Base-by-base conservation (phyloP, 2,797 vertebrate genomes). In the Mormyrus hasselquistii region DNA sequence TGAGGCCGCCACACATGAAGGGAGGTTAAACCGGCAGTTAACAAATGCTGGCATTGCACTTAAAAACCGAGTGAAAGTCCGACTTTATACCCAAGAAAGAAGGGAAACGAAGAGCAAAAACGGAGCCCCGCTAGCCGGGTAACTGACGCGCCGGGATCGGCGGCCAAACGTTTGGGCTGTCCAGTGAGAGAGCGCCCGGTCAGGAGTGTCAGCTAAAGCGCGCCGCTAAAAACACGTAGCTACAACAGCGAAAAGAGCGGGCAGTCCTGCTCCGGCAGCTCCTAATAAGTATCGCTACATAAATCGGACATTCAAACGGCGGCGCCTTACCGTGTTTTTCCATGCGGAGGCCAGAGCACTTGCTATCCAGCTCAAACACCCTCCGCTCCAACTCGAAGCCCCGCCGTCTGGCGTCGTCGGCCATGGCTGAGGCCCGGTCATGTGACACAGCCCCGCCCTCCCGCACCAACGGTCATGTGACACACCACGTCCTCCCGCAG, bases 371-470 rank as follows among this genome's bases (percentile, higher is more conserved):
- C 95, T 97, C 95, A 90, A 95, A 95, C 92, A 97, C 96, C 93
- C 96, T 94, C 94, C 95, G 95, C 93, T 97, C 96, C 93, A 96
- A 95, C 95, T 96, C 96, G 90, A 97, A 94, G 44, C 95, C 95
- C 92, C 95, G 95, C 95, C 96, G 94, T 93, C 95, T 96, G 94
- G 95, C 95, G 92, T 96, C 95, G 96, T 96, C 96, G 92, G 96
- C 96, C 96, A 96, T 96, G 95, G 96, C 95, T 96, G 92, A 90
- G 89, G 91, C 88, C 88, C 88, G 59, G 93, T 96, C 96, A 96
- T 95, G 95, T 96, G 95, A 95, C 82, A 84, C n/a, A 49, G 41
- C 47, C 41, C 41, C 41, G 38, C 76, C 34, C 76, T 47, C 47
- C 41, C 41, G 41, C 82, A 44, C n/a, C 82, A n/a, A 9, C 16